Percentiles rank a stretch among this genome's conserved stretches.
Evolutionary conservation across 2,113 vertebrate genomes (phyloP).

Genomic region (Odocoileus virginianus): DNA sequence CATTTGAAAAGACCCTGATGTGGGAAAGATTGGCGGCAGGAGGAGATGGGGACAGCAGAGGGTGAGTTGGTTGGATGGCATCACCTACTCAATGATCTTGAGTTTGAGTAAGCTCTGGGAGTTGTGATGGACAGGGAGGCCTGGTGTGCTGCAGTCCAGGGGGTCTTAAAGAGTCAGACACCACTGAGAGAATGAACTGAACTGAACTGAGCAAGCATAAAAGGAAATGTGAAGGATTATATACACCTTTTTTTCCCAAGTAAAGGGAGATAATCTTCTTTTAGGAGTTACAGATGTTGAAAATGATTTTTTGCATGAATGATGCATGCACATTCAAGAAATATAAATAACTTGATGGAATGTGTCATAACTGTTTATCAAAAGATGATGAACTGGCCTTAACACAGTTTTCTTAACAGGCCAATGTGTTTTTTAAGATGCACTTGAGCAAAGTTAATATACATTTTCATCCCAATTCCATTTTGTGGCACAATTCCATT

Average conservation of each 20-base stretch:
- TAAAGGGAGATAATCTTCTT: background rate
- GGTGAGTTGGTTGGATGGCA: background rate
- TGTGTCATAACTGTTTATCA: background rate
- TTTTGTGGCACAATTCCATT: background rate
- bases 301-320: background rate
- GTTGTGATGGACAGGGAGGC: background rate
- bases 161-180: background rate
- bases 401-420: background rate
- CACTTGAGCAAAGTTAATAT: background rate
- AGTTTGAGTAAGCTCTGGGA: background rate
- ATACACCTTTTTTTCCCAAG: background rate
- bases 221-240: background rate
- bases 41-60: background rate
- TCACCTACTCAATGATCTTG: background rate
- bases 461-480: background rate
- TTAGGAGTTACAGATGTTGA: background rate
- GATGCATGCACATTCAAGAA: background rate
- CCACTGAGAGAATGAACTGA: background rate
- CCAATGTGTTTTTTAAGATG: background rate
- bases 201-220: background rate
- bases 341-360: background rate
- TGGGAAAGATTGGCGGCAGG: background rate
- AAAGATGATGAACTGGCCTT: background rate
- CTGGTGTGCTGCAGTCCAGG: background rate
- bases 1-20: background rate